Percentiles rank a stretch among this genome's conserved stretches.
These are phyloP conservation scores for Ganaspis sp. DNA, from an alignment of 1,140 invertebrate species.

Conservation along the genomic window DNA sequence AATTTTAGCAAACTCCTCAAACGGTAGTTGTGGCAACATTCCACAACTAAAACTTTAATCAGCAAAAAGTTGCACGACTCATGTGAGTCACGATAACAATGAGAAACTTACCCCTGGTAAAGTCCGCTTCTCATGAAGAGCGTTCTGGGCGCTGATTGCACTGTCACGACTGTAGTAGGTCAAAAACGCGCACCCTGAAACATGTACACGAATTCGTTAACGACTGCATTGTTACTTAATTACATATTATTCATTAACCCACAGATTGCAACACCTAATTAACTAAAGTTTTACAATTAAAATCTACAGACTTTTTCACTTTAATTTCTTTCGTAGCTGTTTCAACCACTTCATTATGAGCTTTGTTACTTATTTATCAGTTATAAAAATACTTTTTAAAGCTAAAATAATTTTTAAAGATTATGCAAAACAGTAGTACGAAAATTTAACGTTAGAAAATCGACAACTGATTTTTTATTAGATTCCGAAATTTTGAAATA, in stretches of 20 bases:
- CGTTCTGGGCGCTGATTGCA: slow-evolving; percentile 92
- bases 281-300: not conserved
- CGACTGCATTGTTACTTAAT: slow-evolving; percentile 36
- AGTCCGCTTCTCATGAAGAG: slow-evolving; percentile 97
- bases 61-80: slow-evolving; percentile 9
- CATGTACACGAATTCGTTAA: slow-evolving; percentile 58
- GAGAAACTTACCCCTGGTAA: slow-evolving; percentile 93
- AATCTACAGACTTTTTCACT: not conserved
- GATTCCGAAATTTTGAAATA: too few species aligned
- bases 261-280: slow-evolving; percentile 5
- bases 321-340: not conserved
- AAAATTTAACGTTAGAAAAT: too few species aligned
- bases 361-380: not conserved
- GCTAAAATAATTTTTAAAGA: too few species aligned
- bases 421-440: too few species aligned
- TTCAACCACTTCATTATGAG: not conserved
- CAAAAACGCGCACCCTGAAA: slow-evolving; percentile 96
- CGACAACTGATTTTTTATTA: too few species aligned
- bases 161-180: slow-evolving; percentile 97
- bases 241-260: slow-evolving; percentile 19
- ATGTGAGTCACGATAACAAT: slow-evolving; percentile 17
- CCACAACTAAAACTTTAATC: slow-evolving; percentile 23
- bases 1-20: not conserved
- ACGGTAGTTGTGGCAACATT: slow-evolving; percentile 12
- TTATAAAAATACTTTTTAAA: too few species aligned